These are phyloP conservation scores for Neotoxoptera formosana DNA, from an alignment of 1,140 invertebrate genomes.

Conservation along the genomic window DNA sequence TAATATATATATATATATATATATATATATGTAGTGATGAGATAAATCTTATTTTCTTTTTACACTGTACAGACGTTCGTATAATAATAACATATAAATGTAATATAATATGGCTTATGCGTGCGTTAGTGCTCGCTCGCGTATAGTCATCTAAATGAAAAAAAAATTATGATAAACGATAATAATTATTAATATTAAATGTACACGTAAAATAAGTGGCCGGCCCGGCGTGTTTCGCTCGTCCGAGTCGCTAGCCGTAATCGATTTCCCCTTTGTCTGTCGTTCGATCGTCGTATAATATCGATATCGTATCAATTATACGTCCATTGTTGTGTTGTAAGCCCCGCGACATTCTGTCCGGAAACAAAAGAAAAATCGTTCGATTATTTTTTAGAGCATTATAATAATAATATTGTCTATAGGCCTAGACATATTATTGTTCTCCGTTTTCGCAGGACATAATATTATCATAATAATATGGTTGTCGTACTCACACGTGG, in stretches of 20 bases:
- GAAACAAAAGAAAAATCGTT: background rate
- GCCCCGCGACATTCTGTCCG: background rate
- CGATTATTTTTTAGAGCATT: background rate
- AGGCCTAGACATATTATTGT: background rate
- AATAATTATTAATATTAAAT: too few relatives aligned
- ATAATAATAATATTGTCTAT: background rate
- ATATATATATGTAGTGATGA: background rate
- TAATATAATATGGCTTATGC: background rate
- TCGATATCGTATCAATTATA: background rate
- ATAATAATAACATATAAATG: slow-evolving; percentile 12
- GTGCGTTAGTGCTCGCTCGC: background rate
- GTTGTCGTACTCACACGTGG: slow-evolving; percentile 4
- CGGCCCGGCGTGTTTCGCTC: background rate
- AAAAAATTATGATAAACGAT: slow-evolving; percentile 12
- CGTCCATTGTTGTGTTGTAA: background rate
- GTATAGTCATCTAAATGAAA: background rate
- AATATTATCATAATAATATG: too few relatives aligned
- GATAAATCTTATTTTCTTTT: slow-evolving; percentile 6
- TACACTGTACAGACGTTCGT: slow-evolving; percentile 31
- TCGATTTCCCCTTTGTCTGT: background rate
- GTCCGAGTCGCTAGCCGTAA: background rate
- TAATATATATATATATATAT: too few relatives aligned
- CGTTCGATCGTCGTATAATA: background rate
- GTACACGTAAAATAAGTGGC: background rate
- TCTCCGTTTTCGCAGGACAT: background rate